Conservation (phyloP, 1,140 invertebrate genomes). For the Hormaphis cornu region DNA sequence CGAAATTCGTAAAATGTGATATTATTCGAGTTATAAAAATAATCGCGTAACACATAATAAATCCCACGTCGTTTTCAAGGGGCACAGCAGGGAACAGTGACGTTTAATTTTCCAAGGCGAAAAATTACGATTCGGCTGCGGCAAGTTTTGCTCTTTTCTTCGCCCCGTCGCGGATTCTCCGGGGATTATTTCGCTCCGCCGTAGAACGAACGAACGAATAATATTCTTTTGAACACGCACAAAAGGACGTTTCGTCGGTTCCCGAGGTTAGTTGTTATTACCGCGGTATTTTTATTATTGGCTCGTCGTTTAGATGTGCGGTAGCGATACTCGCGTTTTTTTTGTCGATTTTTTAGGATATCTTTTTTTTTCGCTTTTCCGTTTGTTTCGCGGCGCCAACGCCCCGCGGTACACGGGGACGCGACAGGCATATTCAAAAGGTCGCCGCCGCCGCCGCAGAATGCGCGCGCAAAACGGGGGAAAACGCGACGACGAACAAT, state of each 20-base stretch:
- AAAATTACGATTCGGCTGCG: constrained; percentile 26
- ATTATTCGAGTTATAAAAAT: too few species aligned
- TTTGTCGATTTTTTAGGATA: too few species aligned
- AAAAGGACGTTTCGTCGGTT: background rate
- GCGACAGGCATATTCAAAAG: too few species aligned
- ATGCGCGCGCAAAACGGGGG: background rate
- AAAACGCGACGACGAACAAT: background rate
- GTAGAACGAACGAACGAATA: background rate
- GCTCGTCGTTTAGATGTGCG: background rate
- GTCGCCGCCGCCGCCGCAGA: too few species aligned
- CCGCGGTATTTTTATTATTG: constrained; percentile 1
- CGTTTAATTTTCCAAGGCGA: background rate
- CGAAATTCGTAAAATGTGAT: too few species aligned
- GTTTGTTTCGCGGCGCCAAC: background rate
- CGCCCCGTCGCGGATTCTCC: too few species aligned
- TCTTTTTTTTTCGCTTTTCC: too few species aligned
- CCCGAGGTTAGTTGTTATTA: background rate
- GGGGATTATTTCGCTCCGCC: background rate
- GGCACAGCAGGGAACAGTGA: too few species aligned
- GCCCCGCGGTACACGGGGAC: too few species aligned
- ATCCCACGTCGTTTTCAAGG: too few species aligned
- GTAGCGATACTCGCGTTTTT: too few species aligned
- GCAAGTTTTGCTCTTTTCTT: background rate
- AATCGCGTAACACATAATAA: too few species aligned
- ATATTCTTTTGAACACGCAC: constrained; percentile 18